Base-by-base conservation (phyloP, 35 echinoderm and acorn worm genomes). In the Apostichopus japonicus region DNA sequence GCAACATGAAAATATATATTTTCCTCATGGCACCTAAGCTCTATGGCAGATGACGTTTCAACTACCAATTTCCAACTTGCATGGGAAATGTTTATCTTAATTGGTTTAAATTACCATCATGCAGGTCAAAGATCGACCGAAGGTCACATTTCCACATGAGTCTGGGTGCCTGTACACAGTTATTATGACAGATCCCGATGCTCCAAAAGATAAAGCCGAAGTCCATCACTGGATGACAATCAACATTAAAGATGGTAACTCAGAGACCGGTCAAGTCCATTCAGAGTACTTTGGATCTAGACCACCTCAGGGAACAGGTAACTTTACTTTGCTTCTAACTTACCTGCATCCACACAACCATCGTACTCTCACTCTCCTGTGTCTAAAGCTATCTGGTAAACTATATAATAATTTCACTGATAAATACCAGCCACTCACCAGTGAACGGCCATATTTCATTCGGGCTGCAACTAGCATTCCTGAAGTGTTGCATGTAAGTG, bases 281-380 rank as follows among this genome's bases (percentile, higher is more conserved):
- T 92, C 95, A 7, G 95, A 94, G 17, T 99, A 99, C 56, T 93
- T 99, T 72, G 97, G 95, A 63, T 88, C 97, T 4, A 93, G 93
- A 77, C 97, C 97, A 23, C 87, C 93, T 78, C 33, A 94, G 86
- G 91, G 91, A 6, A 95, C 97, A 71, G 97, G 97, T 96, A 91
- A 80, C 65, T 61, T 61, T 2, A 61, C 57, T 61, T 61, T 13
- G 57, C 57, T 61, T 6, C 57, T 61, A 10, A 61, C 57, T 13
- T 61, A 13, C 8, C 7, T 61, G 57, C 11, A 7, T 59, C 57
- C 11, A 59, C 57, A 7, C 57, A 59, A 13, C 57, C 11, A 59
- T 33, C 27, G 57, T 59, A 59, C 57, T 13, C 57, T 59, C 57
- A 59, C 57, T 59, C 57, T 59, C 27, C 1, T 33, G 27, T 33